phyloP scores from a whole-genome alignment of 2,113 vertebrate genomes.

The Gulo gulo region DNA sequence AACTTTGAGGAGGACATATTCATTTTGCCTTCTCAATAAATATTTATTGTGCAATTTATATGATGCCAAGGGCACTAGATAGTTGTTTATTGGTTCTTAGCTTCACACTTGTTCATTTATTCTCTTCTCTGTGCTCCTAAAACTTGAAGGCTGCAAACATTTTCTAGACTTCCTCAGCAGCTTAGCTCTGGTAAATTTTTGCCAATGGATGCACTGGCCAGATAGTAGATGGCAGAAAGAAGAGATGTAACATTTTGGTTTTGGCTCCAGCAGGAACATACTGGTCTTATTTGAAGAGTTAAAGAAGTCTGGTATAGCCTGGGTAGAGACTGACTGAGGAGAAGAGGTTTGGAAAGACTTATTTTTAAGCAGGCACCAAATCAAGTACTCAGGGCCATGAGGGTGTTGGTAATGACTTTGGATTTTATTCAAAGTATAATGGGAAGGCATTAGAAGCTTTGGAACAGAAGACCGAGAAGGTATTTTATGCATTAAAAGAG shows the following conservation, averaged over 20 bases:
- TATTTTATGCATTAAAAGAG: background rate
- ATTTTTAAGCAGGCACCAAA: background rate
- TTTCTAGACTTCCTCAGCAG: background rate
- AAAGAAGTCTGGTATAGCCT: background rate
- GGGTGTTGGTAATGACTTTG: background rate
- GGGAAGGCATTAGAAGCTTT: background rate
- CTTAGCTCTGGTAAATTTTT: background rate
- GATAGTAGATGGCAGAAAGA: background rate
- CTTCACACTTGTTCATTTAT: background rate
- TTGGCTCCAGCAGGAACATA: background rate
- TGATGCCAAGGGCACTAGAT: slow-evolving; percentile 3
- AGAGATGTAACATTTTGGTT: background rate
- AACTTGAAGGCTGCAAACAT: background rate
- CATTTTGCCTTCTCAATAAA: slow-evolving; percentile 43
- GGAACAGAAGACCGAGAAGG: background rate
- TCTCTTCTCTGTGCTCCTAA: background rate
- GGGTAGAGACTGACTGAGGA: background rate
- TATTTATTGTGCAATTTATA: slow-evolving; percentile 47
- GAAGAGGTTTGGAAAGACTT: background rate
- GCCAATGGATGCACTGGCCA: background rate
- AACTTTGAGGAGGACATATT: slow-evolving; percentile 19
- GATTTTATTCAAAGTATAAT: background rate
- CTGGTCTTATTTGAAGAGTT: background rate
- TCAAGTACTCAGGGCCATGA: no score
- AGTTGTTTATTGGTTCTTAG: slow-evolving; percentile 28